Evolutionary conservation across 1,140 invertebrate species (phyloP).

Genomic region (Sminthurides bifidus): DNA sequence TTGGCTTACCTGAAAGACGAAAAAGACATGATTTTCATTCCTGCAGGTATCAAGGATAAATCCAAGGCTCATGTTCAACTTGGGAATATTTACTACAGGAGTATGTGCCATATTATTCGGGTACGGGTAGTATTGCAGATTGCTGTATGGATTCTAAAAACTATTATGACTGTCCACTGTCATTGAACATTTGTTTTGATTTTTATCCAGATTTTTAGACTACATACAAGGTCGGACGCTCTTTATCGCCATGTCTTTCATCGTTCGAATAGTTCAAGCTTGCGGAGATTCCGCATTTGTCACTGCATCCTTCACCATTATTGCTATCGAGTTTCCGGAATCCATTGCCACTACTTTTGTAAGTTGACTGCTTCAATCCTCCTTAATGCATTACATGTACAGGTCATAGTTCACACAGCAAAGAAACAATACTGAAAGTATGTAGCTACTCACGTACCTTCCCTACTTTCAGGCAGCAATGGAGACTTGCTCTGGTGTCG

Average conservation of each 20-base stretch:
- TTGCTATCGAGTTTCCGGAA: slow-evolving; percentile 52
- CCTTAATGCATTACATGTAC: neutral
- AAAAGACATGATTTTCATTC: neutral
- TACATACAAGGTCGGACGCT: slow-evolving; percentile 37
- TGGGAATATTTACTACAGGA: slow-evolving; percentile 72
- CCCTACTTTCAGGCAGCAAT: slow-evolving; percentile 52
- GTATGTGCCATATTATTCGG: slow-evolving; percentile 39
- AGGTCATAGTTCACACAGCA: neutral
- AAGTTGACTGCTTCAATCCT: slow-evolving; percentile 14
- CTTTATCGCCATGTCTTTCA: slow-evolving; percentile 46
- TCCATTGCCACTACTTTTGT: slow-evolving; percentile 47
- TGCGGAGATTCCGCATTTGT: slow-evolving; percentile 46
- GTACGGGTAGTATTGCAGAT: slow-evolving; percentile 28
- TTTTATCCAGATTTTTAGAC: slow-evolving; percentile 42
- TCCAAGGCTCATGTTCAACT: slow-evolving; percentile 71
- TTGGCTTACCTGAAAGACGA: neutral
- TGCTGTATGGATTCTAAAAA: neutral
- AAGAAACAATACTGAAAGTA: slow-evolving; percentile 1
- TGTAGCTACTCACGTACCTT: neutral
- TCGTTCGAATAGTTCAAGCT: slow-evolving; percentile 45
- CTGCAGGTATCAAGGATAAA: slow-evolving; percentile 62
- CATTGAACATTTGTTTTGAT: neutral
- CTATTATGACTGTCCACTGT: neutral
- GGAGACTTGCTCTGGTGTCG: slow-evolving; percentile 81
- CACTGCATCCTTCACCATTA: slow-evolving; percentile 47